phyloP scores from a whole-genome alignment of 2,888 invertebrate genomes.

The Lasioglossum marginatum region DNA sequence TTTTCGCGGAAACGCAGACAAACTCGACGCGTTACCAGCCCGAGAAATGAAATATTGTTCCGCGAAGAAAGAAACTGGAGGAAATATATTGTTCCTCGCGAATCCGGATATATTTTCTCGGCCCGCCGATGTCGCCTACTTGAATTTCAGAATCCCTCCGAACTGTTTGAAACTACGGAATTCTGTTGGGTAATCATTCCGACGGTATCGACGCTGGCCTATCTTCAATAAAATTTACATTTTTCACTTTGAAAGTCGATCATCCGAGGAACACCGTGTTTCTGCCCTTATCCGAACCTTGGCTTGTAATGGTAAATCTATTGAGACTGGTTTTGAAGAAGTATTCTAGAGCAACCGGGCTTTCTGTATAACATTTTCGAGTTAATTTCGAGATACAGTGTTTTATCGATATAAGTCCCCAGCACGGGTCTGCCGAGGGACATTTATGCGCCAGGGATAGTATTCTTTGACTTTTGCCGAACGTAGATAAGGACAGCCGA shows the following conservation, averaged over 20 bases:
- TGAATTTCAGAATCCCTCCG: slow-evolving; percentile 41
- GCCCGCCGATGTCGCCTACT: slow-evolving; percentile 28
- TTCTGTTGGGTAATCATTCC: slow-evolving; percentile 17
- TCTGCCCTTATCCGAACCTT: neutral
- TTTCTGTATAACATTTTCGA: neutral
- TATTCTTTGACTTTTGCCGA: too few relatives aligned
- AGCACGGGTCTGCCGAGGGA: too few relatives aligned
- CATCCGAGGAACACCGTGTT: neutral
- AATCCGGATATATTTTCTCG: slow-evolving; percentile 27
- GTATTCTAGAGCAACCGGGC: neutral
- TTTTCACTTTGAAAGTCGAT: slow-evolving; percentile 3
- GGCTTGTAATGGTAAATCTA: neutral
- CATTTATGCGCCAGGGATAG: too few relatives aligned
- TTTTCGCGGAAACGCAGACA: slow-evolving; percentile 9
- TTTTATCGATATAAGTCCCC: too few relatives aligned
- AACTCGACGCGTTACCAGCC: slow-evolving; percentile 16
- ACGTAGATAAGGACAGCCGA: too few relatives aligned
- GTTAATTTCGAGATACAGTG: neutral
- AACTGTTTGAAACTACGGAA: slow-evolving; percentile 9
- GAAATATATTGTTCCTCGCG: slow-evolving; percentile 31
- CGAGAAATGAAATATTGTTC: slow-evolving; percentile 44
- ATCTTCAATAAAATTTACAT: slow-evolving; percentile 6
- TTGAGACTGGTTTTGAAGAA: neutral
- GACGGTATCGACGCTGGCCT: slow-evolving; percentile 1
- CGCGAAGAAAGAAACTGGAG: slow-evolving; percentile 23